phyloP scores from a whole-genome alignment of 2,113 vertebrate species.

The Vulpes vulpes region DNA sequence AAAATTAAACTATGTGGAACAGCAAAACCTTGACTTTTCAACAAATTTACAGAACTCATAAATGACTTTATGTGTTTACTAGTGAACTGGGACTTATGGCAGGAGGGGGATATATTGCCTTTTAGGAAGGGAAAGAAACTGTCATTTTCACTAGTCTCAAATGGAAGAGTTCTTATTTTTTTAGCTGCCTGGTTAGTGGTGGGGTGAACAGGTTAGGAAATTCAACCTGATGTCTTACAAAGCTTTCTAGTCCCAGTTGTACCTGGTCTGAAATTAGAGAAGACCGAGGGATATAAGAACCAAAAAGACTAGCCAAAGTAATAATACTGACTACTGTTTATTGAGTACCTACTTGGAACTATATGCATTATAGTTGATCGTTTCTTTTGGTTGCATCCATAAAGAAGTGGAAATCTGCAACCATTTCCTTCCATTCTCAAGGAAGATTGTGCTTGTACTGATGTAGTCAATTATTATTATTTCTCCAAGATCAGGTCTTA shows the following conservation, averaged over 20 bases:
- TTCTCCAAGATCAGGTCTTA: background rate
- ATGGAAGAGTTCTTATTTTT: constrained; percentile 76
- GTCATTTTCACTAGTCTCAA: constrained; percentile 80
- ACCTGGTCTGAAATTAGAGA: constrained; percentile 66
- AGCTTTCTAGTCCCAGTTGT: constrained; percentile 40
- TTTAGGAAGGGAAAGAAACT: constrained; percentile 77
- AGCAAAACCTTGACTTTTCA: constrained; percentile 81
- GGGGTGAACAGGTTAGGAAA: constrained; percentile 79
- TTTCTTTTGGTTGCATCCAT: constrained; percentile 7
- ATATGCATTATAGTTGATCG: background rate
- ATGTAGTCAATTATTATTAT: background rate
- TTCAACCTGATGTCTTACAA: constrained; percentile 78
- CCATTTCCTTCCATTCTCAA: background rate
- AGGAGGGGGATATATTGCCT: constrained; percentile 68
- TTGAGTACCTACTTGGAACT: background rate
- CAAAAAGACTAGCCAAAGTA: background rate
- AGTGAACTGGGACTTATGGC: constrained; percentile 74
- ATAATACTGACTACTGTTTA: background rate
- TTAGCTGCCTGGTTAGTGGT: constrained; percentile 73
- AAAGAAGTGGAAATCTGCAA: background rate
- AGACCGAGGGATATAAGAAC: constrained; percentile 25
- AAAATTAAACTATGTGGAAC: constrained; percentile 76
- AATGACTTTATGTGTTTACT: constrained; percentile 83
- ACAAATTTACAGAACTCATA: constrained; percentile 82
- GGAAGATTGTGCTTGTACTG: background rate